Evolutionary conservation across 1,140 invertebrate species (phyloP), one percentile per base, ranked within the genome.

Genomic region (Maconellicoccus hirsutus): DNA sequence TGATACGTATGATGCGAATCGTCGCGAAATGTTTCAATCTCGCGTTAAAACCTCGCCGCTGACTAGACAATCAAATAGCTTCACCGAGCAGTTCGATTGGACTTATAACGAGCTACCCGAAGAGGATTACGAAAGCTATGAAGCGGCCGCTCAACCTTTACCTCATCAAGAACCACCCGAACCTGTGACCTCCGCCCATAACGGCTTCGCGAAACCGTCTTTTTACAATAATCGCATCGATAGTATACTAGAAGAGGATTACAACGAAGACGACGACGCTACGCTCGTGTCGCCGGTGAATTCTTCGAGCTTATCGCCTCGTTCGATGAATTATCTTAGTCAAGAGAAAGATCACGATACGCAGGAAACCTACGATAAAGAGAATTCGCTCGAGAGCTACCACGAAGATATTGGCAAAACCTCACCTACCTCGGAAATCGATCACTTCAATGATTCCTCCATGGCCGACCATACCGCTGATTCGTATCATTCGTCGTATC

Each of bases 221-320:
- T 52, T 52, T 16, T 52, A 52, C 29, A 33, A 33, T 52, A 52
- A 52, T 16, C 42, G 6, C n/a, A 52, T 52, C 10, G 42, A 52
- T 52, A 52, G 42, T 52, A 52, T 52, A 16, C n/a, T 52, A 4
- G 42, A 52, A 52, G 42, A 52, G n/a, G 42, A 66, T 4, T 23
- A 66, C 22, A 26, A 66, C 61, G 61, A 66, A 23, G 61, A 66
- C 19, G 61, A 66, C 61, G 61, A 66, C 21, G 61, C 25, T 12
- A 66, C 61, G 19, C 16, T 66, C 3, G 61, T 66, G 21, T 66
- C 61, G 61, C 61, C 61, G 3, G 61, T 66, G 2, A 66, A 66
- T 25, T 66, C 61, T 4, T 66, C 61, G 61, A 66, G 61, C 61
- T 66, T 66, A 26, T 66, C 61, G 61, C 61, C 61, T 19, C 21